Evolutionary conservation across 2,113 vertebrate genomes (phyloP).

Genomic region (Forbesichthys agassizii): DNA sequence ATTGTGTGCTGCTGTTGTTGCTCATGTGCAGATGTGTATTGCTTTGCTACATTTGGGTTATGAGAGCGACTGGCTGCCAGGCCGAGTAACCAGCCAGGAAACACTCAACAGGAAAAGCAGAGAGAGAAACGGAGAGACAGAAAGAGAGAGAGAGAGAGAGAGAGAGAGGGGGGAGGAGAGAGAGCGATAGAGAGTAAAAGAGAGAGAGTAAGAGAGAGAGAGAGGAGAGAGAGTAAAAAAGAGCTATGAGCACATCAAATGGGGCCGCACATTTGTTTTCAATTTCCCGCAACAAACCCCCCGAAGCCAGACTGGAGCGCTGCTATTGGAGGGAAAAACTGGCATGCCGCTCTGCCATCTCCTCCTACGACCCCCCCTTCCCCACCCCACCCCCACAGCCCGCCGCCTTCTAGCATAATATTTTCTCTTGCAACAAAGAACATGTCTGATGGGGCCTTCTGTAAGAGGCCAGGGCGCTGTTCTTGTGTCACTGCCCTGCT

Average conservation of each 20-base stretch:
- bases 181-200: background rate
- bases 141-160: background rate
- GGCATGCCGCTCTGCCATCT: conserved; percentile 33
- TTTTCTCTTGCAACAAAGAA: conserved; percentile 63
- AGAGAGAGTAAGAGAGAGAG: too few relatives aligned
- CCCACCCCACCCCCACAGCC: background rate
- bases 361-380: background rate
- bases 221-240: conserved; percentile 3
- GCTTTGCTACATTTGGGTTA: conserved; percentile 28
- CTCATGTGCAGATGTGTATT: conserved; percentile 31
- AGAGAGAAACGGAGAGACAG: background rate
- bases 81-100: conserved; percentile 32
- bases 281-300: conserved; percentile 62
- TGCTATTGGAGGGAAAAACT: conserved; percentile 43
- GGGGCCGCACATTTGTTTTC: conserved; percentile 71
- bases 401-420: conserved; percentile 53
- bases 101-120: conserved; percentile 18
- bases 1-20: conserved; percentile 28
- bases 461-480: conserved; percentile 58
- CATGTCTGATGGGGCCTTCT: conserved; percentile 65
- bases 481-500: conserved; percentile 17
- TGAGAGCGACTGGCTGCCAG: conserved; percentile 50
- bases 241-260: conserved; percentile 48
- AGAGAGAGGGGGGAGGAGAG: background rate
- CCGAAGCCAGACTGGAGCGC: conserved; percentile 58